A percentile compares a stretch with the other conserved stretches of the same genome.
phyloP scores from a whole-genome alignment of 2,113 vertebrate genomes.

The Gopherus evgoodei region DNA sequence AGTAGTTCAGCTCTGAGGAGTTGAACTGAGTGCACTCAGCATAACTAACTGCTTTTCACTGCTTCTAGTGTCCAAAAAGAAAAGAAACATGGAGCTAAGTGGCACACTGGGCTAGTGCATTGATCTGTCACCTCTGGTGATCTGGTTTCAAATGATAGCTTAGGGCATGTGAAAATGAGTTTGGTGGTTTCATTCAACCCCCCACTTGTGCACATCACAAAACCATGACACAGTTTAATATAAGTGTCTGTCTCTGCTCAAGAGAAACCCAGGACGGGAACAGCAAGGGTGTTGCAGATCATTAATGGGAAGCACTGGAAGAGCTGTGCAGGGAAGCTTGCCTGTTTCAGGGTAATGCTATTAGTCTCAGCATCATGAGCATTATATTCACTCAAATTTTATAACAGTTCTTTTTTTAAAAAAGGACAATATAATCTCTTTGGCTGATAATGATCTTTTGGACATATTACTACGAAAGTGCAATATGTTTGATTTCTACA shows the following conservation, averaged over 20 bases:
- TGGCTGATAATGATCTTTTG: neutral
- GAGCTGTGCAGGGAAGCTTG: neutral
- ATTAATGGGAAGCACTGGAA: neutral
- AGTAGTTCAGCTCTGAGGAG: neutral
- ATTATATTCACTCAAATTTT: neutral
- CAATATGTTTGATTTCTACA: neutral
- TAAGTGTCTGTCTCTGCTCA: neutral
- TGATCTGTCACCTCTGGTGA: neutral
- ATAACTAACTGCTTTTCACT: neutral
- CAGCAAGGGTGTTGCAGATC: neutral
- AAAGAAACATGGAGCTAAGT: neutral
- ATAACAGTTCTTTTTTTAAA: neutral
- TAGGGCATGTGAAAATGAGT: neutral
- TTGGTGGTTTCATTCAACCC: neutral
- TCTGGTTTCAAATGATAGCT: slow-evolving; percentile 24
- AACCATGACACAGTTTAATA: neutral
- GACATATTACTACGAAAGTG: neutral
- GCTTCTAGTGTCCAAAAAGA: neutral
- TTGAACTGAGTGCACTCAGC: neutral
- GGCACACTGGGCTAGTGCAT: neutral
- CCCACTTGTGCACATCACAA: neutral
- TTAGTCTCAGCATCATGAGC: neutral
- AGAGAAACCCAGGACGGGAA: neutral
- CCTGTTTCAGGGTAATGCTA: neutral
- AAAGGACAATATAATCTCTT: neutral